Evolutionary conservation across 2,113 vertebrate genomes (phyloP).

Genomic region (Microtus ochrogaster): DNA sequence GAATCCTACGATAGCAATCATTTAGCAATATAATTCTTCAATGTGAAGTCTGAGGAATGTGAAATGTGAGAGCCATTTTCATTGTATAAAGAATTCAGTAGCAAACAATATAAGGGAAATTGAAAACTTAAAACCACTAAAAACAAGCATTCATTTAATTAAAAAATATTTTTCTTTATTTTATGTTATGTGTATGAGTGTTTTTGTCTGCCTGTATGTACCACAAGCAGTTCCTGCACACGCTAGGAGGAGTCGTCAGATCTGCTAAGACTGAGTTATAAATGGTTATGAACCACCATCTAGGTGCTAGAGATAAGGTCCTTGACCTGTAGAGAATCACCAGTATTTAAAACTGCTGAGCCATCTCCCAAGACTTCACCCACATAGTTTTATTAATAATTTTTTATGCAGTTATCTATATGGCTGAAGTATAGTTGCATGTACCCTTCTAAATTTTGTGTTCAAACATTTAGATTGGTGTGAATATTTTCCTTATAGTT

Average conservation of each 20-base stretch:
- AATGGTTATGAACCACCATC: not conserved
- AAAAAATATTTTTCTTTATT: not conserved
- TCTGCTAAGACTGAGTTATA: not conserved
- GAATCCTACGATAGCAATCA: not conserved
- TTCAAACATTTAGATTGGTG: not conserved
- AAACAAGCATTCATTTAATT: not conserved
- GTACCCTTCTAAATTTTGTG: not conserved
- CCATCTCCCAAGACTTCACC: not conserved
- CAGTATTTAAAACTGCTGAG: not conserved
- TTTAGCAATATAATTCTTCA: not conserved
- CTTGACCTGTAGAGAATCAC: not conserved
- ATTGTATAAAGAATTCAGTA: not conserved
- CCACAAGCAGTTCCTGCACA: not conserved
- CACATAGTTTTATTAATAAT: not conserved
- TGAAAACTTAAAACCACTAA: not conserved
- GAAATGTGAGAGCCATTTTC: not conserved
- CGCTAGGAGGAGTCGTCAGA: rapidly evolving
- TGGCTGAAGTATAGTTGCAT: not conserved
- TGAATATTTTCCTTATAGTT: constrained; percentile 11
- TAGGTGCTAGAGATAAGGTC: not conserved
- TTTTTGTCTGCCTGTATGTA: not conserved
- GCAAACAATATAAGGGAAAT: too few species aligned
- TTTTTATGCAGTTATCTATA: not conserved
- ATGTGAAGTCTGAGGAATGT: not conserved
- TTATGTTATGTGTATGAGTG: not conserved